Evolutionary conservation across 2,113 vertebrate genomes (phyloP).

Genomic region (Menura novaehollandiae): DNA sequence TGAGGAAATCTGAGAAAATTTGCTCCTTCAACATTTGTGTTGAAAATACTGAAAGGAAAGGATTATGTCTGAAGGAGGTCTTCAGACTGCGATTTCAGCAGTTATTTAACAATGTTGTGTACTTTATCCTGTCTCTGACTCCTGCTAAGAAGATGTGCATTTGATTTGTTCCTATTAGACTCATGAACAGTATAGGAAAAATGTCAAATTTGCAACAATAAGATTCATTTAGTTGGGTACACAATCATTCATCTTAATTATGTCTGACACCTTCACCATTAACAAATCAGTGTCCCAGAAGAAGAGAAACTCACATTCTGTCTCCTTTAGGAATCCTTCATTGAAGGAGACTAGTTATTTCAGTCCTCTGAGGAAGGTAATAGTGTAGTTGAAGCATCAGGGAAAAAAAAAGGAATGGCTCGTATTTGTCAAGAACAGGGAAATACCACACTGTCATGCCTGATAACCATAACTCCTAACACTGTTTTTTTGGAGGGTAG

Average conservation of each 20-base stretch:
- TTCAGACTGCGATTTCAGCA: not conserved
- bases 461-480: not conserved
- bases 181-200: slow-evolving; percentile 44
- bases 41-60: not conserved
- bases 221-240: slow-evolving; percentile 54
- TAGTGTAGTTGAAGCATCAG: not conserved
- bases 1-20: not conserved
- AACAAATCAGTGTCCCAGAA: slow-evolving; percentile 24
- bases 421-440: not conserved
- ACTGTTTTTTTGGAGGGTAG: not conserved
- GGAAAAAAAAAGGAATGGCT: not conserved
- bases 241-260: slow-evolving; percentile 66
- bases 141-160: not conserved
- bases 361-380: not conserved
- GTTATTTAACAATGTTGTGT: not conserved
- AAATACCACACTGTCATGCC: not conserved
- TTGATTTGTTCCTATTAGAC: slow-evolving; percentile 54
- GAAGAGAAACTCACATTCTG: not conserved
- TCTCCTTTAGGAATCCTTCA: slow-evolving; percentile 45
- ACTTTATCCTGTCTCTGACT: not conserved
- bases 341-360: slow-evolving; percentile 28
- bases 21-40: not conserved
- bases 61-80: not conserved
- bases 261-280: slow-evolving; percentile 36
- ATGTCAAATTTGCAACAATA: slow-evolving; percentile 54